phyloP scores from a whole-genome alignment of 2,797 vertebrate genomes.

The Emys orbicularis region DNA sequence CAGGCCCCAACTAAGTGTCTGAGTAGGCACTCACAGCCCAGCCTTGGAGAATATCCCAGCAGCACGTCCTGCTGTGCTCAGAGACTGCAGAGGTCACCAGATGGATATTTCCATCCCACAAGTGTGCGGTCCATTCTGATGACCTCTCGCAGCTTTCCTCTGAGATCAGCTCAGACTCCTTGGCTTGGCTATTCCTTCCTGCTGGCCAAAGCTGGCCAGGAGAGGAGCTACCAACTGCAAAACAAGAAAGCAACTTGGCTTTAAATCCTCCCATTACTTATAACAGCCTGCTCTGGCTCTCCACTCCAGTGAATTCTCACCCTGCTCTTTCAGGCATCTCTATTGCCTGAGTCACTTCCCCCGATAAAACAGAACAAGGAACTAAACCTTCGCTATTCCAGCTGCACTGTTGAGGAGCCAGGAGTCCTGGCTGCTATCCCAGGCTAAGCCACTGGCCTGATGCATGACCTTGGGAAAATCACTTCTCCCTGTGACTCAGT shows the following conservation, averaged over 20 bases:
- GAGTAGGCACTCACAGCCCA: background rate
- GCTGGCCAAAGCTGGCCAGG: background rate
- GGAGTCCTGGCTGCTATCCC: background rate
- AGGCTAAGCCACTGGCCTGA: background rate
- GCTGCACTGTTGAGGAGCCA: rapidly evolving
- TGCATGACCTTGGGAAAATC: background rate
- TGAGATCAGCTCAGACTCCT: background rate
- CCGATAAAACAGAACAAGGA: background rate
- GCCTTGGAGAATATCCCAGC: background rate
- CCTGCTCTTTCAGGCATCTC: slow-evolving; percentile 18
- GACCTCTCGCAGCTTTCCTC: background rate
- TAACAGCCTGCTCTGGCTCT: background rate
- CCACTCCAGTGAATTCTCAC: slow-evolving; percentile 20
- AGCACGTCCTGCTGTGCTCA: background rate
- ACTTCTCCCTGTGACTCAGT: background rate
- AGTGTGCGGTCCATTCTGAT: background rate
- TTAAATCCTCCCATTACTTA: slow-evolving; percentile 3
- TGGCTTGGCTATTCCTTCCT: background rate
- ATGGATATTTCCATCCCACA: background rate
- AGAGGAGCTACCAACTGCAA: background rate
- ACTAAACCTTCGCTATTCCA: slow-evolving; percentile 21
- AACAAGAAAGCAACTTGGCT: background rate
- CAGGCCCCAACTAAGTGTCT: background rate
- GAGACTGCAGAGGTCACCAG: background rate
- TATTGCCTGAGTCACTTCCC: background rate